These are phyloP conservation scores for Corbicula japonica DNA, from an alignment of 2,888 invertebrate genomes.

Conservation along the genomic window DNA sequence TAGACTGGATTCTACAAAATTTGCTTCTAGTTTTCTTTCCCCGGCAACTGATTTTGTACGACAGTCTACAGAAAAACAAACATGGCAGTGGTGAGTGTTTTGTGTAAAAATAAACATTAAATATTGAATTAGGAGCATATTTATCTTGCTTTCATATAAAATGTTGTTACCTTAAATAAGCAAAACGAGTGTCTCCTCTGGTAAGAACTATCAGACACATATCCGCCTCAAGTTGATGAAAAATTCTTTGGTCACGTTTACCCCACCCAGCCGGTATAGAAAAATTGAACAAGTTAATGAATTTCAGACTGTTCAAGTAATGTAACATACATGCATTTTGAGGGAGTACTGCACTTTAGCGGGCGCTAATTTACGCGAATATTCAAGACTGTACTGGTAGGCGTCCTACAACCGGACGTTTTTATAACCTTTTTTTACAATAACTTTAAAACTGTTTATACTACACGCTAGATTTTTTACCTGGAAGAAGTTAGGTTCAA, in stretches of 20 bases:
- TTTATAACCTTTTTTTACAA: not conserved
- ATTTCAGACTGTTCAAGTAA: not conserved
- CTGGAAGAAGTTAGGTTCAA: too few species aligned
- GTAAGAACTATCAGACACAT: not conserved
- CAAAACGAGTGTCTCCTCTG: not conserved
- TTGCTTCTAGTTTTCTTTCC: not conserved
- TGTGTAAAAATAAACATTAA: constrained; percentile 11
- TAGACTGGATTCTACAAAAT: constrained; percentile 25
- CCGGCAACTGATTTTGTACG: not conserved
- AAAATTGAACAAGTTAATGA: not conserved
- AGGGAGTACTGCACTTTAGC: not conserved
- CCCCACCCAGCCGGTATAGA: constrained; percentile 13
- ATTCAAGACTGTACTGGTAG: not conserved
- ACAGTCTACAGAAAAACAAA: constrained; percentile 47
- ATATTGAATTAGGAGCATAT: not conserved
- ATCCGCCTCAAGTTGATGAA: not conserved
- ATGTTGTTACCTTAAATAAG: not conserved
- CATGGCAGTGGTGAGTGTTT: constrained; percentile 57
- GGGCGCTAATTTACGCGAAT: not conserved
- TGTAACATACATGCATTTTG: not conserved
- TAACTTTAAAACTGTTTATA: not conserved
- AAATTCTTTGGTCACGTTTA: constrained; percentile 6
- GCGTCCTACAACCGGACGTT: not conserved
- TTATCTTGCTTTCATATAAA: not conserved
- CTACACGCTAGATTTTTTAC: too few species aligned